Evolutionary conservation across 2,113 vertebrate species (phyloP).

Genomic region (Plectropomus leopardus): DNA sequence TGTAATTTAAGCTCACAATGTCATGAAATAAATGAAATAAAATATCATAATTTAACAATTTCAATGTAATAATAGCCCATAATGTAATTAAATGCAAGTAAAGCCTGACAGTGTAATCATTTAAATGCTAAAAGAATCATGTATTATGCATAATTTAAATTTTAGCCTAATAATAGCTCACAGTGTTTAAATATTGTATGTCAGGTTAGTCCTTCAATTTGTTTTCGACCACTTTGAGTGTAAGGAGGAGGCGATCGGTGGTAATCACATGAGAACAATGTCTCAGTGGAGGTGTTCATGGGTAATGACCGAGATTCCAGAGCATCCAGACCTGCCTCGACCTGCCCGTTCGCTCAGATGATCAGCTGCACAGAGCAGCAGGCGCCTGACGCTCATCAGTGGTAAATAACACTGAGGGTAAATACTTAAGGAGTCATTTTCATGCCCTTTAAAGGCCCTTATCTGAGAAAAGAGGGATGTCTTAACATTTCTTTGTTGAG

Average conservation of each 20-base stretch:
- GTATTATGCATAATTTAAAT: no score
- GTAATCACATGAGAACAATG: conserved; percentile 24
- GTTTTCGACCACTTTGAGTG: background rate
- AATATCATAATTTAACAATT: no score
- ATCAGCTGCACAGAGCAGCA: conserved; percentile 26
- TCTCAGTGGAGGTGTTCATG: conserved; percentile 21
- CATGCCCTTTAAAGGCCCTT: no score
- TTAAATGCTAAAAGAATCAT: no score
- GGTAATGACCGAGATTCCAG: conserved; percentile 65
- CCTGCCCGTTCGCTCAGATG: conserved; percentile 51
- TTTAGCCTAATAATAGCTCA: no score
- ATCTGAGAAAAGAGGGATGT: background rate
- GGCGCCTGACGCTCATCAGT: background rate
- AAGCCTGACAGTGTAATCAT: no score
- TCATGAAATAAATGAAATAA: no score
- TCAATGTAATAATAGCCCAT: no score
- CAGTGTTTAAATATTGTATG: no score
- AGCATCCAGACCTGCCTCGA: conserved; percentile 46
- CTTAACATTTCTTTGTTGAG: background rate
- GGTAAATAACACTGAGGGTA: background rate
- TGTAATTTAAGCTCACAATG: no score
- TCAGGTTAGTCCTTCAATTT: background rate
- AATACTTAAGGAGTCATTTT: no score
- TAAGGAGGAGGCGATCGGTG: background rate
- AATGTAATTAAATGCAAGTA: no score